Conservation (phyloP, 2,113 vertebrate species). For the Hassar affinis region DNA sequence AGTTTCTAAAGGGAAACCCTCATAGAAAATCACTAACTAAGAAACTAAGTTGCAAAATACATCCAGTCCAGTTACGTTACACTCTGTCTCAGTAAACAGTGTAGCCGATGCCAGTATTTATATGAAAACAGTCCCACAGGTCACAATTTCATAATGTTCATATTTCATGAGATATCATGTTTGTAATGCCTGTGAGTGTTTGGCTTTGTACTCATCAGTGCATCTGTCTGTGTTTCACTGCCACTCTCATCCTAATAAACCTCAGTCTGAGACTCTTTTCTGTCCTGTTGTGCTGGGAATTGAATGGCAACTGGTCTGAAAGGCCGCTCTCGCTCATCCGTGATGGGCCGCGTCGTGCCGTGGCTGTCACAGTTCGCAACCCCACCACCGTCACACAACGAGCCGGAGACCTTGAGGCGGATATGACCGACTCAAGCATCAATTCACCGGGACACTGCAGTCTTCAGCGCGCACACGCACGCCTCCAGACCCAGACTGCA, state of each 20-base stretch:
- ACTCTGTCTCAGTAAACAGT: background rate
- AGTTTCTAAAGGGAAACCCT: background rate
- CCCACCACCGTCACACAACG: slow-evolving; percentile 49
- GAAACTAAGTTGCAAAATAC: background rate
- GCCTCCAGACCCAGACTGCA: slow-evolving; percentile 48
- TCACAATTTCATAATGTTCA: background rate
- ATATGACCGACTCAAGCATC: slow-evolving; percentile 51
- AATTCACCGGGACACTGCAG: slow-evolving; percentile 49
- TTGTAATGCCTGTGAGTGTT: background rate
- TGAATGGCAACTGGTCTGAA: slow-evolving; percentile 46
- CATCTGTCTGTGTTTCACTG: background rate
- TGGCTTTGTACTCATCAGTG: background rate
- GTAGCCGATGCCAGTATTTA: too few relatives aligned
- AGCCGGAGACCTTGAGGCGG: slow-evolving; percentile 53
- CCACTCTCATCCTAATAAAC: slow-evolving; percentile 24
- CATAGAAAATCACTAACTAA: background rate
- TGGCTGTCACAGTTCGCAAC: slow-evolving; percentile 58
- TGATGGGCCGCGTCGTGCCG: slow-evolving; percentile 26
- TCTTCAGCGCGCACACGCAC: background rate
- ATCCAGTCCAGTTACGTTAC: background rate
- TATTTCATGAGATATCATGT: background rate
- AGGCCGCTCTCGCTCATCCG: slow-evolving; percentile 40
- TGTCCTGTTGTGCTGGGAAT: slow-evolving; percentile 42
- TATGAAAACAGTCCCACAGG: too few relatives aligned
- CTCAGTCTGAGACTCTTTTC: slow-evolving; percentile 17